Conservation (phyloP, 2,797 vertebrate genomes). For the Emys orbicularis region DNA sequence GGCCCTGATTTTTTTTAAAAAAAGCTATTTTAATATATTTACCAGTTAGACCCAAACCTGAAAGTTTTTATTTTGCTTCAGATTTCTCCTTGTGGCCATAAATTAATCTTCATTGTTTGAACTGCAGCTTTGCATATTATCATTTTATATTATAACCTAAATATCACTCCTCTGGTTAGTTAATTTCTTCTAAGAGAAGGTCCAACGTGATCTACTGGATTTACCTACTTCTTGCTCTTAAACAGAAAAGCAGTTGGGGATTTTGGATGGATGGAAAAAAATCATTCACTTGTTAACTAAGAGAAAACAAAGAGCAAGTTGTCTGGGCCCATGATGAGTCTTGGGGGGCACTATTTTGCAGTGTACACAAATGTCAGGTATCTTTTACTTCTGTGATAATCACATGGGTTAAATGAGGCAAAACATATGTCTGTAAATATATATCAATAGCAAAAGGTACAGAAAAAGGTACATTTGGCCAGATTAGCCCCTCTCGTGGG, state of each 20-base stretch:
- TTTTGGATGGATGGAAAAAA: background rate
- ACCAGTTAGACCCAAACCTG: conserved; percentile 5
- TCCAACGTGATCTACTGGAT: background rate
- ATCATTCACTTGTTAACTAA: fast-evolving
- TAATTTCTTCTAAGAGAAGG: fast-evolving
- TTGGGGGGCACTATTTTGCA: background rate
- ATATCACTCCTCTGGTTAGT: fast-evolving
- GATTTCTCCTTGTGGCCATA: background rate
- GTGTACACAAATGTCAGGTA: background rate
- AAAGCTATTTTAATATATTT: conserved; percentile 30
- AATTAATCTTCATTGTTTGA: fast-evolving
- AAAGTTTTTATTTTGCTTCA: background rate
- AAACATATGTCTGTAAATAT: background rate
- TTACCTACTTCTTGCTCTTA: fast-evolving
- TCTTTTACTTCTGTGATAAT: background rate
- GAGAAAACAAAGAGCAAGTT: background rate
- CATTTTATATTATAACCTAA: background rate
- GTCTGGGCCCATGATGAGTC: background rate
- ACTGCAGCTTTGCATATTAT: background rate
- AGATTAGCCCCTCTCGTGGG: background rate
- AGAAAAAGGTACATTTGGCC: background rate
- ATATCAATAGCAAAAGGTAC: background rate
- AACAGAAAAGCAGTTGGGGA: background rate
- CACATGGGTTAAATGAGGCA: background rate
- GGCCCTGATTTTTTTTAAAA: conserved; percentile 11